Conservation (phyloP, 92 coral and sea anemone species). For the Pocillopora grandis region DNA sequence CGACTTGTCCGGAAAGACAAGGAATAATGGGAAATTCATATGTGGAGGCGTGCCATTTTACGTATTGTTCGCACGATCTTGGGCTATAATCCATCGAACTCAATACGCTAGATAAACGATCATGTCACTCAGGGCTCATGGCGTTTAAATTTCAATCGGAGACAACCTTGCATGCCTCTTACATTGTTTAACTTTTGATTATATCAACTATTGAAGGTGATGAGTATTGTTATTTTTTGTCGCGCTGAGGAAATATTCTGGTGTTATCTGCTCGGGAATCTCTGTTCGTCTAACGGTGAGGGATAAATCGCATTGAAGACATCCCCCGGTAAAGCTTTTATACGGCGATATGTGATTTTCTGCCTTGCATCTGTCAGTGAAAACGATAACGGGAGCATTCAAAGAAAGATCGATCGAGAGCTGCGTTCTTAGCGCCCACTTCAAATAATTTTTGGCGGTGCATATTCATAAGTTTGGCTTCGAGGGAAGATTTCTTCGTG, state of each 20-base stretch:
- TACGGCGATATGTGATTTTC: slow-evolving; percentile 43
- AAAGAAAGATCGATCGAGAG: slow-evolving; percentile 22
- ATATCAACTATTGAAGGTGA: slow-evolving; percentile 67
- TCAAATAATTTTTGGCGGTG: slow-evolving; percentile 25
- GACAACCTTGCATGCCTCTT: slow-evolving; percentile 18
- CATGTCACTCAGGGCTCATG: slow-evolving; percentile 38
- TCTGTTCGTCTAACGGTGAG: slow-evolving; percentile 49
- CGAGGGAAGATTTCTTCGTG: slow-evolving; percentile 44
- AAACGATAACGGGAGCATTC: slow-evolving; percentile 49
- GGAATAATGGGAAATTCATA: slow-evolving; percentile 44
- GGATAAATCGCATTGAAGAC: slow-evolving; percentile 24
- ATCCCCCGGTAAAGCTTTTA: slow-evolving; percentile 40
- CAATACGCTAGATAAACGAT: slow-evolving; percentile 67
- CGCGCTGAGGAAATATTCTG: slow-evolving; percentile 42
- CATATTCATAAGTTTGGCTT: slow-evolving; percentile 44
- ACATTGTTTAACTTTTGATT: slow-evolving; percentile 62
- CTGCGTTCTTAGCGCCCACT: slow-evolving; percentile 23
- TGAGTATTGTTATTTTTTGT: slow-evolving; percentile 29
- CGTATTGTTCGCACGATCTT: slow-evolving; percentile 56
- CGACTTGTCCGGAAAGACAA: slow-evolving; percentile 51
- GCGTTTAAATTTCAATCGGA: slow-evolving; percentile 44
- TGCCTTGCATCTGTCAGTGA: slow-evolving; percentile 77
- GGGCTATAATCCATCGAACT: slow-evolving; percentile 70
- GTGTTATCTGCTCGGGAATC: slow-evolving; percentile 56
- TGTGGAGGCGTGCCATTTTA: slow-evolving; percentile 55